These are phyloP conservation scores for Telmatochromis sp. DNA, from an alignment of 2,113 vertebrate genomes.

Conservation along the genomic window DNA sequence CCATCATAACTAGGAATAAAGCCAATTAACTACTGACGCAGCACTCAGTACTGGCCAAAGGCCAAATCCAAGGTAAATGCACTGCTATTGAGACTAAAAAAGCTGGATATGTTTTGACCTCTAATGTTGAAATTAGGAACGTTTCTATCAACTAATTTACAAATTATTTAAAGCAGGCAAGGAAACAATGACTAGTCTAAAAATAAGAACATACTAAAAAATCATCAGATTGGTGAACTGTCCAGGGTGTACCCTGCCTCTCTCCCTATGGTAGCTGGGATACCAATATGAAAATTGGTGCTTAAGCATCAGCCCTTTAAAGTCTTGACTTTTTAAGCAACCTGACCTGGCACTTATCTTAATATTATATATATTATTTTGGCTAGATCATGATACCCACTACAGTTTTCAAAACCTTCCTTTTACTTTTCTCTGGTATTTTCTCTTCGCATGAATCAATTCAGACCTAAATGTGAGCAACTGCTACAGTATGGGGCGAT, in stretches of 20 bases:
- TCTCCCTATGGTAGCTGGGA: neutral
- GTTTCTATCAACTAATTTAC: neutral
- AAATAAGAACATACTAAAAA: neutral
- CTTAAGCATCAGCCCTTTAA: neutral
- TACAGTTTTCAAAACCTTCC: neutral
- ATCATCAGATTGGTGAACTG: neutral
- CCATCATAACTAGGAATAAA: neutral
- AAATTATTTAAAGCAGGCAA: neutral
- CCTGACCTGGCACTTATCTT: neutral
- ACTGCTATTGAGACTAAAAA: neutral
- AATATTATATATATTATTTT: neutral
- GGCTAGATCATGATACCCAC: neutral
- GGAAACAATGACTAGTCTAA: neutral
- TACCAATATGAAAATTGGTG: neutral
- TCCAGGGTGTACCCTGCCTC: neutral
- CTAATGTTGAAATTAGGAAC: neutral
- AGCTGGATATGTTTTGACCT: neutral
- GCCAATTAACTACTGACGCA: neutral
- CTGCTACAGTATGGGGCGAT: neutral
- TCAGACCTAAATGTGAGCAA: conserved; percentile 1
- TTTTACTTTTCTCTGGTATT: neutral
- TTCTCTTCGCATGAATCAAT: conserved; percentile 5
- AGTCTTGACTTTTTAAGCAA: neutral
- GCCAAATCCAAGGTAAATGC: neutral
- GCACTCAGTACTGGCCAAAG: neutral